A percentile compares a stretch with the other conserved stretches of the same genome.
These are phyloP conservation scores for Apamea sordens DNA, from an alignment of 2,888 invertebrate genomes.

Conservation along the genomic window DNA sequence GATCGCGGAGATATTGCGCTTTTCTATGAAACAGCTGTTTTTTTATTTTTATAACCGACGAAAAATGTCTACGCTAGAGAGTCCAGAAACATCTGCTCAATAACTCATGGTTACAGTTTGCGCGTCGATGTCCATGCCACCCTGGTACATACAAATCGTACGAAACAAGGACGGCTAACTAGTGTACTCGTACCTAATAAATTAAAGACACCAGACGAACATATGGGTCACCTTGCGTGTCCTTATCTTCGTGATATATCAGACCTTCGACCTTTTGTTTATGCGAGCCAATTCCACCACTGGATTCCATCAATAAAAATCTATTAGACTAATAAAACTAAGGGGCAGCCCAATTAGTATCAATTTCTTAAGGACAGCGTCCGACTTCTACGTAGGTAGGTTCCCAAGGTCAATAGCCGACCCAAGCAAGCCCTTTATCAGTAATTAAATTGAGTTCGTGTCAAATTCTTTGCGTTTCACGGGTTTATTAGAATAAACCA, in stretches of 20 bases:
- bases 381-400: slow-evolving; percentile 20
- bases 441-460: slow-evolving; percentile 29
- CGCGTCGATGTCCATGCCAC: not conserved
- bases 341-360: slow-evolving; percentile 51
- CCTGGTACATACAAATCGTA: not conserved
- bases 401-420: slow-evolving; percentile 37
- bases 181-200: not conserved
- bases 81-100: too few species aligned
- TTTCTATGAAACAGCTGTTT: too few species aligned
- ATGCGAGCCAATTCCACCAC: slow-evolving; percentile 33
- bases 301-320: slow-evolving; percentile 41
- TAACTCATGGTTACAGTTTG: too few species aligned
- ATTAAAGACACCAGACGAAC: not conserved
- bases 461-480: slow-evolving; percentile 45
- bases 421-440: slow-evolving; percentile 11
- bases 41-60: too few species aligned
- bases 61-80: too few species aligned
- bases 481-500: slow-evolving; percentile 25
- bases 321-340: slow-evolving; percentile 50
- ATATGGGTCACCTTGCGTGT: slow-evolving; percentile 22
- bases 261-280: slow-evolving; percentile 31
- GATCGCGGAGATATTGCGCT: too few species aligned
- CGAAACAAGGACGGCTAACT: too few species aligned
- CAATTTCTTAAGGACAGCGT: slow-evolving; percentile 44
- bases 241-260: not conserved